Evolutionary conservation across 1,140 invertebrate genomes (phyloP).

Genomic region (Cheumatopsyche charites): DNA sequence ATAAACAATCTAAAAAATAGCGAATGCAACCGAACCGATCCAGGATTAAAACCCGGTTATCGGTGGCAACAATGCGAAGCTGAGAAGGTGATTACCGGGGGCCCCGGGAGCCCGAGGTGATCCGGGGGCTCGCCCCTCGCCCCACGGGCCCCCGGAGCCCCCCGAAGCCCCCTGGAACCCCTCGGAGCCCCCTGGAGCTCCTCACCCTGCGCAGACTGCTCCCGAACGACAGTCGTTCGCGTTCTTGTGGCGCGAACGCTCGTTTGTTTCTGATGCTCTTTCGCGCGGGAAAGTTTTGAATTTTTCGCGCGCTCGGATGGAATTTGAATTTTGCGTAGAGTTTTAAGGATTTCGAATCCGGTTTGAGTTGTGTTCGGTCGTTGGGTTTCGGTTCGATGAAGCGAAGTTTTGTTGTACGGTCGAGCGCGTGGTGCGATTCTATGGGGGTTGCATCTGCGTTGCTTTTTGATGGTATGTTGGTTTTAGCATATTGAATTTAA

Average conservation of each 20-base stretch:
- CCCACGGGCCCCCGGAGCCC: neutral
- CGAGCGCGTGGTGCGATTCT: too few species aligned
- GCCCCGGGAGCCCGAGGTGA: conserved; percentile 25
- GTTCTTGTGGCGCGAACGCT: neutral
- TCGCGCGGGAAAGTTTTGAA: conserved; percentile 1
- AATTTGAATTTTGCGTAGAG: too few species aligned
- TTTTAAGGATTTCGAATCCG: too few species aligned
- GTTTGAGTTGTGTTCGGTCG: too few species aligned
- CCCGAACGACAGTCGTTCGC: neutral
- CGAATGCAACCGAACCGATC: too few species aligned
- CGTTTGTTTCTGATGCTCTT: neutral
- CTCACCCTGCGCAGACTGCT: conserved; percentile 9
- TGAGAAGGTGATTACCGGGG: conserved; percentile 26
- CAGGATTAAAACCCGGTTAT: conserved; percentile 13
- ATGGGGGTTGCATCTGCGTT: too few species aligned
- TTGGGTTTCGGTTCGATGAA: too few species aligned
- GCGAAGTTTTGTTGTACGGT: too few species aligned
- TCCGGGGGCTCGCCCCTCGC: neutral
- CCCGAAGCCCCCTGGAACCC: neutral
- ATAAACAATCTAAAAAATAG: too few species aligned
- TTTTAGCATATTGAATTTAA: too few species aligned
- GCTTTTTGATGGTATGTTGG: too few species aligned
- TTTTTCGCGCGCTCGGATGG: conserved; percentile 11
- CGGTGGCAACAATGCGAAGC: conserved; percentile 11
- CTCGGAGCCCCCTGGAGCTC: neutral